Conservation (phyloP, 2,113 vertebrate genomes). For the Lota lota region DNA sequence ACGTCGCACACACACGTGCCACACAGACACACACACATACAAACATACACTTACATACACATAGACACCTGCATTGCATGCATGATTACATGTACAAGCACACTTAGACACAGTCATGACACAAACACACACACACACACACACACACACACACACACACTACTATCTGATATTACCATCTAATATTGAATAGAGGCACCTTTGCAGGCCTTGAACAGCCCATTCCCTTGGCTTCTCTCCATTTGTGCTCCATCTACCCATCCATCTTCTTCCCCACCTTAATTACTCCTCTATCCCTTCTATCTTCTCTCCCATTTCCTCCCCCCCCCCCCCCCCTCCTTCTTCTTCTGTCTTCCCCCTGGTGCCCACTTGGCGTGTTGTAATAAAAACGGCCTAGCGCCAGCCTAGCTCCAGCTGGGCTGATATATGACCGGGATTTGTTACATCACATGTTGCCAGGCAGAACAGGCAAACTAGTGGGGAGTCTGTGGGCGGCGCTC, state of each 20-base stretch:
- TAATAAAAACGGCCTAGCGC: slow-evolving; percentile 61
- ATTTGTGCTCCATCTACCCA: slow-evolving; percentile 7
- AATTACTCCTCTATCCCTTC: background rate
- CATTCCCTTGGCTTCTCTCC: slow-evolving; percentile 20
- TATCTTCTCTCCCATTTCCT: slow-evolving; percentile 13
- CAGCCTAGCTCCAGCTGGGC: slow-evolving; percentile 42
- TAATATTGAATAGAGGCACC: background rate
- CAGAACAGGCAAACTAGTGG: slow-evolving; percentile 37
- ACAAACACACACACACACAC: slow-evolving; percentile 2
- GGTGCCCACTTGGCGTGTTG: slow-evolving; percentile 53
- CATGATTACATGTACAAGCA: background rate
- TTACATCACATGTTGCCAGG: slow-evolving; percentile 66
- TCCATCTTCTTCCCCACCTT: slow-evolving; percentile 16
- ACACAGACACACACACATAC: background rate
- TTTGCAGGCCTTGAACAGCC: slow-evolving; percentile 19
- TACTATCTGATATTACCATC: slow-evolving; percentile 27
- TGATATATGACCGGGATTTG: slow-evolving; percentile 51
- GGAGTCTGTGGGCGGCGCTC: slow-evolving; percentile 16
- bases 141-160: slow-evolving; percentile 18
- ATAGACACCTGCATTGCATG: slow-evolving; percentile 32
- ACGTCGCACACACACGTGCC: too few species aligned
- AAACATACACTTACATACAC: background rate
- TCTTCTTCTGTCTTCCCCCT: slow-evolving; percentile 56
- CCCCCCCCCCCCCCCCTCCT: slow-evolving; percentile 36
- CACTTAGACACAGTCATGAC: background rate